These are phyloP conservation scores for Pelecanus crispus DNA, from an alignment of 2,113 vertebrate species.

Conservation along the genomic window DNA sequence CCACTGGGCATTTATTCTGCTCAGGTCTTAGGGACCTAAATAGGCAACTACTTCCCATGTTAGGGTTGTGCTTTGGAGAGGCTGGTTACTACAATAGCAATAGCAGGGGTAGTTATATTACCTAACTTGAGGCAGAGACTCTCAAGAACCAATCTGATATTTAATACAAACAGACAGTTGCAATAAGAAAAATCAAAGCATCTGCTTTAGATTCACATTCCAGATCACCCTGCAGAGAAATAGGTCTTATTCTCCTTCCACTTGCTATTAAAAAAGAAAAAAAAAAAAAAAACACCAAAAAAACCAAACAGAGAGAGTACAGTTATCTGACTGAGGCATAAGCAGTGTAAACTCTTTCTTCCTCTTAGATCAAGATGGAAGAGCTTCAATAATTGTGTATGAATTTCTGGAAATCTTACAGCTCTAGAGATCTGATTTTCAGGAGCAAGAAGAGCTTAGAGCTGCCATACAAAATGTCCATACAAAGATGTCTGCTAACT, in stretches of 20 bases:
- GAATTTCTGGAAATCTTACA: neutral
- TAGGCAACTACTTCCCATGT: neutral
- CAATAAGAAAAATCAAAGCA: neutral
- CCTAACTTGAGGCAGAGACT: neutral
- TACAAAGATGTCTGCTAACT: neutral
- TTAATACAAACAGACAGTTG: neutral
- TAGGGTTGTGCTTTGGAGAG: neutral
- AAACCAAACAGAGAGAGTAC: neutral
- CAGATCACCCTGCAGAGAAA: neutral
- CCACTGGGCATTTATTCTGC: neutral
- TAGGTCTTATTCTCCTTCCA: neutral
- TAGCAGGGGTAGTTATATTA: neutral
- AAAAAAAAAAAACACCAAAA: neutral
- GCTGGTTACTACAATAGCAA: neutral
- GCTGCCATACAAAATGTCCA: neutral
- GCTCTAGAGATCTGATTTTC: neutral
- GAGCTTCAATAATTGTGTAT: neutral
- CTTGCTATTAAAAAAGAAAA: neutral
- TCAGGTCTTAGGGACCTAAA: neutral
- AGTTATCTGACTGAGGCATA: neutral
- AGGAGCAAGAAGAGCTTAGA: neutral
- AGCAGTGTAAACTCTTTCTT: neutral
- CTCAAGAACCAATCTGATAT: neutral
- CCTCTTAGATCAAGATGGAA: neutral
- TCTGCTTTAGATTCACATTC: neutral